phyloP scores from a whole-genome alignment of 2,888 invertebrate species.

The Habroteleia sp. region DNA sequence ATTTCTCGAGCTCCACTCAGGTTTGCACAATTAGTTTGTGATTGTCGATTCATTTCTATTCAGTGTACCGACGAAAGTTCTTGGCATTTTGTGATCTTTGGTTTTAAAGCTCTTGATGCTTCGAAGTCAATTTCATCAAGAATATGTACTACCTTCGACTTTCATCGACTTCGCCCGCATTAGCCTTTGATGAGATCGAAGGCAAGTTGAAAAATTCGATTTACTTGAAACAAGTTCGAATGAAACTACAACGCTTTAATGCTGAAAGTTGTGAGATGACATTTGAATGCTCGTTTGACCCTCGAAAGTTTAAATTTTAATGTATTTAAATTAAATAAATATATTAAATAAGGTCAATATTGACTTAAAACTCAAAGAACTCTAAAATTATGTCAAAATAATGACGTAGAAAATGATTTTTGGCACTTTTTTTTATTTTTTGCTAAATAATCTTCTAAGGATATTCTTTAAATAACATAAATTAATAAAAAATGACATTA shows the following conservation, averaged over 20 bases:
- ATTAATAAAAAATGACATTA: too few species aligned
- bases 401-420: too few species aligned
- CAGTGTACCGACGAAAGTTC: conserved; percentile 13
- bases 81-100: conserved; percentile 32
- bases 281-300: conserved; percentile 27
- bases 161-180: conserved; percentile 52
- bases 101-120: conserved; percentile 50
- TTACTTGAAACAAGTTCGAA: conserved; percentile 26
- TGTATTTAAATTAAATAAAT: too few species aligned
- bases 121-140: conserved; percentile 47
- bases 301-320: conserved; percentile 2
- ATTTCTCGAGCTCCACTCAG: too few species aligned
- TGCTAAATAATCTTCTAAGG: too few species aligned
- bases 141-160: conserved; percentile 41
- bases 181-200: conserved; percentile 32
- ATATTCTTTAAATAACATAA: too few species aligned
- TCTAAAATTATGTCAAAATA: too few species aligned
- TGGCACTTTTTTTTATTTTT: too few species aligned
- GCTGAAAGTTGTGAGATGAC: conserved; percentile 18
- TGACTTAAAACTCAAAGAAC: too few species aligned
- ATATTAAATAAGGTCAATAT: too few species aligned
- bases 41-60: conserved; percentile 41
- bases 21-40: conserved; percentile 27
- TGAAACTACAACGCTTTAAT: conserved; percentile 28
- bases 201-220: conserved; percentile 50